phyloP scores from a whole-genome alignment of 2,888 invertebrate species.

The Cryptocephalus primarius region DNA sequence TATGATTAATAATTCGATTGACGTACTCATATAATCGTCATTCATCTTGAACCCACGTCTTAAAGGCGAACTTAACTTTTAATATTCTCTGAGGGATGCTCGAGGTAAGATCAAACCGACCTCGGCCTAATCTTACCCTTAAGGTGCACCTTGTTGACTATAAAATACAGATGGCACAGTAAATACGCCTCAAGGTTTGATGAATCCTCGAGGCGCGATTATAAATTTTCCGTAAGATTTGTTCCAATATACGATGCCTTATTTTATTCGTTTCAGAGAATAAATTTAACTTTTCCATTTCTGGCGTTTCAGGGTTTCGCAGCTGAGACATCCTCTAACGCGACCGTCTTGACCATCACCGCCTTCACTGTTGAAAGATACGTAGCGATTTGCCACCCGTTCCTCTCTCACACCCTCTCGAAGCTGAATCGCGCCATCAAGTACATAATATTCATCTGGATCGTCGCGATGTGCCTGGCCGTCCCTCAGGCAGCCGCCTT shows the following conservation, averaged over 20 bases:
- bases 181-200: too few species aligned
- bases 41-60: too few species aligned
- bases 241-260: not conserved
- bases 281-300: not conserved
- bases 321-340: slow-evolving; percentile 78
- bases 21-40: too few species aligned
- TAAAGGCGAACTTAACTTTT: too few species aligned
- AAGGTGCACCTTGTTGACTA: too few species aligned
- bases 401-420: slow-evolving; percentile 72
- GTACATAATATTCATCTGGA: slow-evolving; percentile 64
- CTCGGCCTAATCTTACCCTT: too few species aligned
- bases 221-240: too few species aligned
- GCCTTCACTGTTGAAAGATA: slow-evolving; percentile 85
- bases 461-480: slow-evolving; percentile 61
- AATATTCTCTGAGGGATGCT: too few species aligned
- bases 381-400: slow-evolving; percentile 78
- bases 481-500: slow-evolving; percentile 73
- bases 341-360: slow-evolving; percentile 77
- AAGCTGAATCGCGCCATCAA: slow-evolving; percentile 72
- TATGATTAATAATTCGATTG: too few species aligned
- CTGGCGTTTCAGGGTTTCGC: slow-evolving; percentile 49
- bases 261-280: not conserved
- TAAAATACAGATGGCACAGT: too few species aligned
- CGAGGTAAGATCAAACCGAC: too few species aligned
- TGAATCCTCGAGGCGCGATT: too few species aligned